Evolutionary conservation across 2,113 vertebrate species (phyloP), one percentile per base, ranked within the genome.

Genomic region (Zosterops borbonicus): DNA sequence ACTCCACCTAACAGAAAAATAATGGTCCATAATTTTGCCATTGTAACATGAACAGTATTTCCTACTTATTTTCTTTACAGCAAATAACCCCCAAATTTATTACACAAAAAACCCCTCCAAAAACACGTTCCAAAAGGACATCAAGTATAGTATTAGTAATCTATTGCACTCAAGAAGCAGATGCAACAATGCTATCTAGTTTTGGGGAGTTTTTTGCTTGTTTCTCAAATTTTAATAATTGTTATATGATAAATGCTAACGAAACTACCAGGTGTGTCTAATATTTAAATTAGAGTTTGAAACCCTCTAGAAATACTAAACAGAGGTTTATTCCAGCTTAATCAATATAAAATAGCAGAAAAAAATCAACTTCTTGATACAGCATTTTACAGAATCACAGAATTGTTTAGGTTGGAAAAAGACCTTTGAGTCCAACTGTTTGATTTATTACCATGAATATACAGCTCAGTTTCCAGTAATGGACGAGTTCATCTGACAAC

Each of bases 1-100:
- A 99, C 75, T 98, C 98, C 39, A 98, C 98, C 99, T 99, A 94
- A 37, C 41, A 96, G 67, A 41, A 83, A 92, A 89, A 95, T 8
- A 88, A 46, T 0, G 2, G 39, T 9, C 27, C 28, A 20, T 79
- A 28, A 84, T 55, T 85, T 41, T 49, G 25, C 11, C 21, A 31
- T 4, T 37, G 28, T 6, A 62, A 49, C 31, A 53, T 12, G 8
- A 87, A 80, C 7, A 75, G 6, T 33, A 53, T 68, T 79, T 76
- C 42, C 35, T 37, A 41, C 12, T 70, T 59, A 31, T 58, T 85
- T 84, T 83, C 33, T 73, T 75, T 44, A 75, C 79, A 53, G 9
- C 18, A 79, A 59, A 68, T 9, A 50, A 52, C 41, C 6, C 1
- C 6, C 18, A 31, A 14, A 42, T 31, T 33, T 16, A 5, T n/a